These are phyloP conservation scores for Dendrophyllia cribrosa DNA, from an alignment of 64 coral and sea anemone species.

Conservation along the genomic window DNA sequence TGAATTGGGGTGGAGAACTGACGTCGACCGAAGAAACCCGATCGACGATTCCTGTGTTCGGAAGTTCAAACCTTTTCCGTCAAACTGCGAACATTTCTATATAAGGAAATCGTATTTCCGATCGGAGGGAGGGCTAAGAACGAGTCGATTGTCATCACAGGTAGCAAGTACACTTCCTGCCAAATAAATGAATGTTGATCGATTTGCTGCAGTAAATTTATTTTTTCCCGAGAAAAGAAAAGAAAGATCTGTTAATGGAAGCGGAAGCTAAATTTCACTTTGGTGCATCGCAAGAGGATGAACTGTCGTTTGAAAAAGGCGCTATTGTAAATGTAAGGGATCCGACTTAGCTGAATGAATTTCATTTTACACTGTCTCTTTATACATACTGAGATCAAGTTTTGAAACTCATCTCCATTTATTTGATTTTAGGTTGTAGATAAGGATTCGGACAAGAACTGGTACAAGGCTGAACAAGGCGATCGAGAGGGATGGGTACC, in stretches of 20 bases:
- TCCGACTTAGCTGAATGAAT: not conserved
- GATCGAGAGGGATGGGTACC: conserved; percentile 75
- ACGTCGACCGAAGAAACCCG: not conserved
- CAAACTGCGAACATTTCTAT: not conserved
- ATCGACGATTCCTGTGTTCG: not conserved
- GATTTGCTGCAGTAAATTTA: not conserved
- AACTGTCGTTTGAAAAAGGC: conserved; percentile 65
- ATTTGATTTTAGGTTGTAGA: conserved; percentile 64
- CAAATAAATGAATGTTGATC: not conserved
- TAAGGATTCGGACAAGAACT: conserved; percentile 71
- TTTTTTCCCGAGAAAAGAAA: not conserved
- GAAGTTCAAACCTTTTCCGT: not conserved
- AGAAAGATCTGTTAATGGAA: conserved; percentile 34
- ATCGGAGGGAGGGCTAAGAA: not conserved
- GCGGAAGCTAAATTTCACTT: conserved; percentile 34
- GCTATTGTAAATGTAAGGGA: conserved; percentile 40
- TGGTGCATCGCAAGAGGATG: conserved; percentile 59
- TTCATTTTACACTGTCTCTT: not conserved
- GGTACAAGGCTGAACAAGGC: conserved; percentile 84
- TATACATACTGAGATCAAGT: not conserved
- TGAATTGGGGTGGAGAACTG: too few relatives aligned
- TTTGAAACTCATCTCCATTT: not conserved
- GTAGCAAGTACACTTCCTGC: conserved; percentile 4
- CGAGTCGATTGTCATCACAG: not conserved
- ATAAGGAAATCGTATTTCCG: not conserved